These are phyloP conservation scores for Craseonycteris thonglongyai DNA, from an alignment of 2,113 vertebrate species.

Conservation along the genomic window DNA sequence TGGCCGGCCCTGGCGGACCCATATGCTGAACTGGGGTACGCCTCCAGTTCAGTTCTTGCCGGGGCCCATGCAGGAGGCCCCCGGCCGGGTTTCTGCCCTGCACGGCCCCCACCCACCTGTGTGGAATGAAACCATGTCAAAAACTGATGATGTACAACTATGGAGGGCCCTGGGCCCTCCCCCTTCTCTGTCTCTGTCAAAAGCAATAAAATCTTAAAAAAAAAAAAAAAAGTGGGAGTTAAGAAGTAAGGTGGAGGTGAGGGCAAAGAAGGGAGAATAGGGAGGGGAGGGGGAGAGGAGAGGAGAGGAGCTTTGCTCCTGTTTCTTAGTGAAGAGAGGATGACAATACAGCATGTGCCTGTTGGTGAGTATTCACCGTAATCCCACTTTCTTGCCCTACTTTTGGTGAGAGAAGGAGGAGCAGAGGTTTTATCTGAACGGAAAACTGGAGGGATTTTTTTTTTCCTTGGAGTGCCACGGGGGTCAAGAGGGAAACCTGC, in stretches of 20 bases:
- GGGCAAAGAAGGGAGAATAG: not conserved
- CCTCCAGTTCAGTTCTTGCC: too few species aligned
- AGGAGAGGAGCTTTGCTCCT: not conserved
- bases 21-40: too few species aligned
- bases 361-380: constrained; percentile 61
- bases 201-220: too few species aligned
- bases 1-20: too few species aligned
- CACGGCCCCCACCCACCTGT: too few species aligned
- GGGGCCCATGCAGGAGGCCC: too few species aligned
- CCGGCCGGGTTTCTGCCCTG: too few species aligned
- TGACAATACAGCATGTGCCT: constrained; percentile 52
- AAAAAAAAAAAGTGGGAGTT: not conserved
- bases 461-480: constrained; percentile 54
- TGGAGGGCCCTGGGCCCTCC: too few species aligned
- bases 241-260: not conserved
- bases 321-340: constrained; percentile 49
- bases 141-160: too few species aligned
- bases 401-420: constrained; percentile 44
- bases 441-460: constrained; percentile 53
- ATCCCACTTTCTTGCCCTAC: constrained; percentile 67
- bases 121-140: too few species aligned
- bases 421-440: constrained; percentile 58
- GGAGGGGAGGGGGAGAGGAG: not conserved
- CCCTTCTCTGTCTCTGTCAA: too few species aligned
- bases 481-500: constrained; percentile 72